Conservation (phyloP, 2,797 vertebrate species). For the Amphiprion clarkii region DNA sequence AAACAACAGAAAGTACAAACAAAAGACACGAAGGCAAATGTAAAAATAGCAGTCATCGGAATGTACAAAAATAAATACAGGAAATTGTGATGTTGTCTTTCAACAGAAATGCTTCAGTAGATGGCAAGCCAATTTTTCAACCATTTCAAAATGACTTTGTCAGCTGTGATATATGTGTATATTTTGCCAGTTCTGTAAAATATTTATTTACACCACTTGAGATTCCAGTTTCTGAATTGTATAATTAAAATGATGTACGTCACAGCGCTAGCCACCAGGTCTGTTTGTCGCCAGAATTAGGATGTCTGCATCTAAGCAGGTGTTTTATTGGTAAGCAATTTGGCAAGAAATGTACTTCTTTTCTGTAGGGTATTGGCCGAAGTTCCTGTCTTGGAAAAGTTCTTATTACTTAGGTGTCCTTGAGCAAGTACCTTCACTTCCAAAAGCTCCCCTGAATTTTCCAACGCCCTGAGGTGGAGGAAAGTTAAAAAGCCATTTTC, state of each 20-base stretch:
- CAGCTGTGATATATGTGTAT: no score
- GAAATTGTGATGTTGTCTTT: no score
- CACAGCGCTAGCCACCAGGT: neutral
- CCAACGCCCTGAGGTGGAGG: conserved; percentile 16
- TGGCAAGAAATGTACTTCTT: conserved; percentile 13
- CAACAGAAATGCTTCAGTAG: no score
- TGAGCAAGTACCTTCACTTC: conserved; percentile 34
- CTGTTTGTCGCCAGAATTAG: neutral
- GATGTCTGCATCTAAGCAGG: conserved; percentile 1
- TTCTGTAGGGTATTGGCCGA: conserved; percentile 14
- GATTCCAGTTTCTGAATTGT: neutral
- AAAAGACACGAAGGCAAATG: no score
- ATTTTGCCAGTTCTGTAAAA: no score
- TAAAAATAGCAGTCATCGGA: neutral
- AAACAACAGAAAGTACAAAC: neutral
- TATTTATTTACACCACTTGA: no score
- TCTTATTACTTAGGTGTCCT: conserved; percentile 32
- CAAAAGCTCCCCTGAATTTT: conserved; percentile 14
- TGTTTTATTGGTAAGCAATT: conserved; percentile 18
- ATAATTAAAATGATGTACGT: neutral
- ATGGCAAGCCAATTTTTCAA: no score
- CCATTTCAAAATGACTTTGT: no score
- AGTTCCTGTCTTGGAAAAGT: conserved; percentile 10
- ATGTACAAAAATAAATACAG: neutral
- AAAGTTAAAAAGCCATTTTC: conserved; percentile 12